Evolutionary conservation across 30 jellyfish, hydroid and myxozoan species (phyloP).

Genomic region (Cassiopea xamachana): DNA sequence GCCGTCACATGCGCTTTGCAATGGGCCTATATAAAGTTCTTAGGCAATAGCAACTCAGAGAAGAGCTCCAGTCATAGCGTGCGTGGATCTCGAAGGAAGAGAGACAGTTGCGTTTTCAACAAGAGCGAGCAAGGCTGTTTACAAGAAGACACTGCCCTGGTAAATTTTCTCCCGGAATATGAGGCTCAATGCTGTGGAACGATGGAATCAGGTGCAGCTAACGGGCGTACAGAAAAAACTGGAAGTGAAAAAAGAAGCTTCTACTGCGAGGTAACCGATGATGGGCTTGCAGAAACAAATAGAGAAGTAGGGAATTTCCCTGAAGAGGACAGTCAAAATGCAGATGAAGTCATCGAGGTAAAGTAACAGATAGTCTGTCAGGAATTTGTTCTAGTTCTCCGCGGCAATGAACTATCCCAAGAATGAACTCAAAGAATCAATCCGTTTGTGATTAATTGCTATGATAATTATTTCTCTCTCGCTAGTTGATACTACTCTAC

Average conservation of each 20-base stretch:
- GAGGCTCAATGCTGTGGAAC: not conserved
- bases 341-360: not conserved
- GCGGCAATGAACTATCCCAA: no score
- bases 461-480: no score
- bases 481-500: no score
- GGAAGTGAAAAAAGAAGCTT: not conserved
- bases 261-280: not conserved
- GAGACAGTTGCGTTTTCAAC: not conserved
- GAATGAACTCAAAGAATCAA: no score
- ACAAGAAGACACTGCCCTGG: not conserved
- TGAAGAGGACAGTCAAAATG: not conserved
- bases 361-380: no score
- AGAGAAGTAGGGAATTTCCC: not conserved
- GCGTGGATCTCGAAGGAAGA: no score
- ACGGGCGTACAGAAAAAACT: not conserved
- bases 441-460: no score
- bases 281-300: not conserved
- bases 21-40: slow-evolving; percentile 28
- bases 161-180: not conserved
- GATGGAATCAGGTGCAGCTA: not conserved
- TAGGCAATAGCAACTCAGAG: no score
- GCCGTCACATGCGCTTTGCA: slow-evolving; percentile 39
- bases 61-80: no score
- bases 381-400: no score
- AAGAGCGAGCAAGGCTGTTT: not conserved